phyloP scores from a whole-genome alignment of 2,888 invertebrate species.

The Cenopis cana region DNA sequence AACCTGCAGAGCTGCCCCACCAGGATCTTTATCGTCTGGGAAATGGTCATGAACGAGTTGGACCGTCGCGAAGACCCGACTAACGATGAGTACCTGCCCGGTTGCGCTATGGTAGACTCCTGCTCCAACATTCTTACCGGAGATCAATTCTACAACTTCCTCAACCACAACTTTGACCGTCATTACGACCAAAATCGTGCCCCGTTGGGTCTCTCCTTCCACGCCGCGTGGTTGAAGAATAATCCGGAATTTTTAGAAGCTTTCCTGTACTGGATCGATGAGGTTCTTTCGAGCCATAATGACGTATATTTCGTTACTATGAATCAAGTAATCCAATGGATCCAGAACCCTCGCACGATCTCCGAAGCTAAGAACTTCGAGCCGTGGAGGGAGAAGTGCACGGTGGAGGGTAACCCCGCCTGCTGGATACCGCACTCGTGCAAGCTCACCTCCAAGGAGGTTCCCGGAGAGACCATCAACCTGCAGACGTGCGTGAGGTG shows the following conservation, averaged over 20 bases:
- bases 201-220: slow-evolving; percentile 95
- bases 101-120: slow-evolving; percentile 97
- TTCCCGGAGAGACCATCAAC: slow-evolving; percentile 97
- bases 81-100: slow-evolving; percentile 95
- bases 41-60: slow-evolving; percentile 97
- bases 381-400: slow-evolving; percentile 97
- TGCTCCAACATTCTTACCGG: slow-evolving; percentile 96
- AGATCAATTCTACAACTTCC: slow-evolving; percentile 97
- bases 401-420: slow-evolving; percentile 92
- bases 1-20: slow-evolving; percentile 96
- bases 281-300: slow-evolving; percentile 92
- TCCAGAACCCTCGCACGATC: slow-evolving; percentile 94
- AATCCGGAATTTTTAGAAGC: slow-evolving; percentile 96
- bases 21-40: slow-evolving; percentile 97
- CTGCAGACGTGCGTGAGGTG: slow-evolving; percentile 97
- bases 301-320: slow-evolving; percentile 98
- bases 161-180: slow-evolving; percentile 96
- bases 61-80: slow-evolving; percentile 96
- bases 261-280: slow-evolving; percentile 97
- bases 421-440: slow-evolving; percentile 96
- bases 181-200: slow-evolving; percentile 96
- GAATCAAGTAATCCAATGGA: slow-evolving; percentile 99
- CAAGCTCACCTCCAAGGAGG: slow-evolving; percentile 96
- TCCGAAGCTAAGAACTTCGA: slow-evolving; percentile 96
- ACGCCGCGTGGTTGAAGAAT: slow-evolving; percentile 96